A percentile compares a stretch with the other conserved stretches of the same genome.
Conservation (phyloP, 1,140 invertebrate species). For the Drosophila ambigua region DNA sequence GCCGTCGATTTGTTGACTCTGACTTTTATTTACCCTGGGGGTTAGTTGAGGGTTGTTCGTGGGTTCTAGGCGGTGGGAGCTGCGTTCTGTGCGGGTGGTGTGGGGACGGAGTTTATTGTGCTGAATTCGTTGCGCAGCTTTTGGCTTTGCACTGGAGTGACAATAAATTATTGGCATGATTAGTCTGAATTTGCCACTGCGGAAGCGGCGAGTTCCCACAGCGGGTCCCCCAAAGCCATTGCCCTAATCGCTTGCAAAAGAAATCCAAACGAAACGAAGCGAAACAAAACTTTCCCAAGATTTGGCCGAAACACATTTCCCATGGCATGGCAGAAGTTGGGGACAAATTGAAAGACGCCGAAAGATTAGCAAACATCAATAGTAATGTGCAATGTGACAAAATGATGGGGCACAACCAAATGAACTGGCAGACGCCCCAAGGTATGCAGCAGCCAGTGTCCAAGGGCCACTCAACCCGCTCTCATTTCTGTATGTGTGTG, state of each 20-base stretch:
- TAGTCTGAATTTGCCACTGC: constrained; percentile 73
- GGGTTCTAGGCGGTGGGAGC: not conserved
- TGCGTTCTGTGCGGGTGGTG: not conserved
- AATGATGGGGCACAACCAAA: constrained; percentile 38
- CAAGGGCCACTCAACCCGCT: constrained; percentile 14
- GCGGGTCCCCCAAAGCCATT: constrained; percentile 11
- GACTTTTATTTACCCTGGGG: constrained; percentile 46
- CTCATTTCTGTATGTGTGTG: constrained; percentile 21
- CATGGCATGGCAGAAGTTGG: constrained; percentile 41
- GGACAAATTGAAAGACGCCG: constrained; percentile 59
- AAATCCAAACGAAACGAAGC: constrained; percentile 14
- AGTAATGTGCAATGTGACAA: constrained; percentile 47
- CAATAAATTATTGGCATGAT: constrained; percentile 81
- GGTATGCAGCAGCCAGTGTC: constrained; percentile 58
- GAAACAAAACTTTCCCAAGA: constrained; percentile 60
- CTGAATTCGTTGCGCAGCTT: constrained; percentile 63
- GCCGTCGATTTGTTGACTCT: constrained; percentile 72
- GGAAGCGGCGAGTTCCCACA: constrained; percentile 57
- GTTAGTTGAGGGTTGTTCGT: constrained; percentile 14
- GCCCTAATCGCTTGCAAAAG: constrained; percentile 22
- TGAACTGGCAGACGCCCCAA: constrained; percentile 44
- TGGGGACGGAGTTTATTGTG: not conserved
- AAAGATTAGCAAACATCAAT: constrained; percentile 58
- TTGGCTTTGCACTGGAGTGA: constrained; percentile 61
- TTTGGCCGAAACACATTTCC: constrained; percentile 45